Percentiles rank a stretch among this genome's conserved stretches.
Evolutionary conservation across 2,113 vertebrate species (phyloP).

Genomic region (Rousettus leschenaultii): DNA sequence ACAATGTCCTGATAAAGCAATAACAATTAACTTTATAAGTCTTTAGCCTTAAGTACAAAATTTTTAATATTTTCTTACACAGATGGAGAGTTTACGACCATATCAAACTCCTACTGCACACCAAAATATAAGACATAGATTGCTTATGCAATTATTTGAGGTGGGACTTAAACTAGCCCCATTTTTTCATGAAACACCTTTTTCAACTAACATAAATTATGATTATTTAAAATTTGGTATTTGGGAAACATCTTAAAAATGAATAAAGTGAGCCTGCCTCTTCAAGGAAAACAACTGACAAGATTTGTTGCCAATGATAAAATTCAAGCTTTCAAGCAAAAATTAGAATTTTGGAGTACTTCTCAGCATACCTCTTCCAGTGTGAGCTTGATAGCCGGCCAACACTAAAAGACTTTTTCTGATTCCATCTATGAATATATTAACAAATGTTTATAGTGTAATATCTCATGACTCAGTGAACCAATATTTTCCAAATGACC

Average conservation of each 20-base stretch:
- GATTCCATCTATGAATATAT: not conserved
- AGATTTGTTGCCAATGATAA: not conserved
- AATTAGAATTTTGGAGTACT: not conserved
- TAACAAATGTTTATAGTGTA: not conserved
- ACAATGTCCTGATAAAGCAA: not conserved
- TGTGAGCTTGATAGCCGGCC: not conserved
- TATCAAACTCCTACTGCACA: not conserved
- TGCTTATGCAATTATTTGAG: not conserved
- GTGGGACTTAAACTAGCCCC: not conserved
- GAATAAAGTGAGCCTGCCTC: not conserved
- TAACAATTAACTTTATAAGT: not conserved
- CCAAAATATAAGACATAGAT: not conserved
- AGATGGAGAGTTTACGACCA: not conserved
- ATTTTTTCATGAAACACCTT: not conserved
- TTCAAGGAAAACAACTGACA: slow-evolving; percentile 6
- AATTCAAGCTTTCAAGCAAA: slow-evolving; percentile 19
- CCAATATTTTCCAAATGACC: slow-evolving; percentile 11
- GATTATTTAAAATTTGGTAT: not conserved
- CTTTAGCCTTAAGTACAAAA: not conserved
- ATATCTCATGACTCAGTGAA: not conserved
- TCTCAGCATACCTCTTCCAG: not conserved
- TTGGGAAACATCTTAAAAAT: slow-evolving; percentile 35
- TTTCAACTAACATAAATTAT: not conserved
- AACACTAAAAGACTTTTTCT: not conserved
- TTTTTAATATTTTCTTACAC: not conserved